phyloP scores from a whole-genome alignment of 2,888 invertebrate genomes.

The Leptothorax acervorum region DNA sequence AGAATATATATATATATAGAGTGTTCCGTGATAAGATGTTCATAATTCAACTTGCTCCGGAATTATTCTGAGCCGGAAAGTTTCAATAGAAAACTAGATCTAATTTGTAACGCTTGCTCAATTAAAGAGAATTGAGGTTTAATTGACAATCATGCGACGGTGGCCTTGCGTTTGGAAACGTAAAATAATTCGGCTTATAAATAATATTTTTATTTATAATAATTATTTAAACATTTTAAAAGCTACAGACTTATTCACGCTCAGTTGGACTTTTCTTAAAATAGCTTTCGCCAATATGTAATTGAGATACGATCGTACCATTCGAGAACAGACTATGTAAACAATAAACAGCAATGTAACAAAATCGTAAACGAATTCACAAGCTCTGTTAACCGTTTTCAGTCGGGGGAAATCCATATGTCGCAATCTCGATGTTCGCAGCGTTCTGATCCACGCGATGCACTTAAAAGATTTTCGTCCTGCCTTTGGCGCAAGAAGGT shows the following conservation, averaged over 20 bases:
- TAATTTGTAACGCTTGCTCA: neutral
- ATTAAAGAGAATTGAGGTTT: neutral
- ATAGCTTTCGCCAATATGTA: neutral
- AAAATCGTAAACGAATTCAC: constrained; percentile 26
- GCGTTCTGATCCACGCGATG: constrained; percentile 12
- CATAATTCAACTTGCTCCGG: neutral
- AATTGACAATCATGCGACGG: neutral
- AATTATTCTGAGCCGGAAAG: neutral
- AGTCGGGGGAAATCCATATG: neutral
- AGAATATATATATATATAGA: neutral
- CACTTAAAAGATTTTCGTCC: constrained; percentile 57
- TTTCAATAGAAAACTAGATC: neutral
- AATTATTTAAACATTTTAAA: neutral
- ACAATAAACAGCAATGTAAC: constrained; percentile 21
- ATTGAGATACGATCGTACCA: neutral
- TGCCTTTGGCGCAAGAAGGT: constrained; percentile 55
- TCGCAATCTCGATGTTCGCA: constrained; percentile 33
- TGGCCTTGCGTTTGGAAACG: neutral
- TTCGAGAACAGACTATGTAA: neutral
- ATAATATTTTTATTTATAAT: neutral
- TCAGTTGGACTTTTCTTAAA: neutral
- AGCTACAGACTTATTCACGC: neutral
- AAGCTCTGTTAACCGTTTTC: constrained; percentile 1
- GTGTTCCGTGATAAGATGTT: neutral
- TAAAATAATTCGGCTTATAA: neutral